phyloP scores from a whole-genome alignment of 2,888 invertebrate species.

The Mantis religiosa region DNA sequence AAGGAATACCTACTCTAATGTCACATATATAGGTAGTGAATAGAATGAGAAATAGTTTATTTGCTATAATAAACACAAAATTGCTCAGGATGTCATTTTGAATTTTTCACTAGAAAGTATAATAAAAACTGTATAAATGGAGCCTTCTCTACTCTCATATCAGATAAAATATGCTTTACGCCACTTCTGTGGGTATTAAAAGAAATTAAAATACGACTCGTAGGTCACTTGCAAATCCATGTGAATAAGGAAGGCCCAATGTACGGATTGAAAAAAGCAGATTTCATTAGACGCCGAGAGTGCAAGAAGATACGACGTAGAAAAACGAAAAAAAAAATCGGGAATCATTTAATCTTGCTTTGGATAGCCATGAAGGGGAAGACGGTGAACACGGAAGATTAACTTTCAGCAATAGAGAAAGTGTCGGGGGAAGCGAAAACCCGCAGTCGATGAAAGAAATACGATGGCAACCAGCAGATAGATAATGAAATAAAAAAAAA shows the following conservation, averaged over 20 bases:
- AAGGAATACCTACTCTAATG: too few relatives aligned
- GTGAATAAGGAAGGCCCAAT: background rate
- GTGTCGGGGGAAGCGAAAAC: slow-evolving; percentile 9
- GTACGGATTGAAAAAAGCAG: background rate
- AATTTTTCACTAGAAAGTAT: too few relatives aligned
- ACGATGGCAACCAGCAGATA: background rate
- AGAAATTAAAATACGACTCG: background rate
- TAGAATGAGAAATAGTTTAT: too few relatives aligned
- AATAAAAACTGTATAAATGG: too few relatives aligned
- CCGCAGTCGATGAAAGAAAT: slow-evolving; percentile 15
- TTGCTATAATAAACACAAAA: too few relatives aligned
- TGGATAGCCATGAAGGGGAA: slow-evolving; percentile 6
- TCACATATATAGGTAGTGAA: too few relatives aligned
- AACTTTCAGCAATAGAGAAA: slow-evolving; percentile 18
- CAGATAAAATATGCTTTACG: too few relatives aligned
- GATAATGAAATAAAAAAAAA: slow-evolving; percentile 13
- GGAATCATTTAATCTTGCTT: slow-evolving; percentile 17
- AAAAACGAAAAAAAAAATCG: background rate
- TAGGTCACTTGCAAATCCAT: background rate
- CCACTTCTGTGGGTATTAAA: too few relatives aligned
- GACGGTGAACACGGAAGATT: slow-evolving; percentile 4
- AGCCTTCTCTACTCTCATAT: too few relatives aligned
- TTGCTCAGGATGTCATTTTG: too few relatives aligned
- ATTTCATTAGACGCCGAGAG: background rate
- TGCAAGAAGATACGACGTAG: background rate